A percentile compares a stretch with the other conserved stretches of the same genome.
Evolutionary conservation across 2,797 vertebrate species (phyloP).

Genomic region (Novumbra hubbsi): DNA sequence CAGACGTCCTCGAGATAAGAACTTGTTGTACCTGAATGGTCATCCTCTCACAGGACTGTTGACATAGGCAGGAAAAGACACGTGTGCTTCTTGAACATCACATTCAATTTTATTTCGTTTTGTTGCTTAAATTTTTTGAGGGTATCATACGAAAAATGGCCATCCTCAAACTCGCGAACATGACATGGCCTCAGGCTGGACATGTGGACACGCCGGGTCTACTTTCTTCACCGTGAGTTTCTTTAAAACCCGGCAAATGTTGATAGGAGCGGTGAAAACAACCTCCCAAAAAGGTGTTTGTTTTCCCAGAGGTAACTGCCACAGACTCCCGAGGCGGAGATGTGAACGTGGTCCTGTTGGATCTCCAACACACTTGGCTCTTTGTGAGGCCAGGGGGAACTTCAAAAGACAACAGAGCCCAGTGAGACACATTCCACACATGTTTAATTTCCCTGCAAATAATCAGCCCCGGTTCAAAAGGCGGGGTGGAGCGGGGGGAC

Average conservation of each 20-base stretch:
- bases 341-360: constrained; percentile 37
- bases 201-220: too few species aligned
- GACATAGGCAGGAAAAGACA: background rate
- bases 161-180: background rate
- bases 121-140: too few species aligned
- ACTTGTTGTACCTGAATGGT: constrained; percentile 24
- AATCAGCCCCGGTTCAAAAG: constrained; percentile 49
- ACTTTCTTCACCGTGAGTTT: too few species aligned
- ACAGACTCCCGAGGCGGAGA: constrained; percentile 16
- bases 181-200: background rate
- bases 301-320: constrained; percentile 32
- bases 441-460: constrained; percentile 57
- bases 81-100: background rate
- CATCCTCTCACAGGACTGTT: background rate
- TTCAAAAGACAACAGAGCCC: constrained; percentile 36
- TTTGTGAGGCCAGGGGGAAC: constrained; percentile 27
- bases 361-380: constrained; percentile 38
- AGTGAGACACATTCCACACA: constrained; percentile 48
- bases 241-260: background rate
- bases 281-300: constrained; percentile 25
- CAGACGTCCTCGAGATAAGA: constrained; percentile 42
- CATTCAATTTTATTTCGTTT: background rate
- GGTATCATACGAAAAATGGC: too few species aligned
- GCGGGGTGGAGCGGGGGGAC: constrained; percentile 6
- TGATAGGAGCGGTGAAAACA: constrained; percentile 7